Evolutionary conservation across 2,888 invertebrate genomes (phyloP).

Genomic region (Anagyrus pseudococci): DNA sequence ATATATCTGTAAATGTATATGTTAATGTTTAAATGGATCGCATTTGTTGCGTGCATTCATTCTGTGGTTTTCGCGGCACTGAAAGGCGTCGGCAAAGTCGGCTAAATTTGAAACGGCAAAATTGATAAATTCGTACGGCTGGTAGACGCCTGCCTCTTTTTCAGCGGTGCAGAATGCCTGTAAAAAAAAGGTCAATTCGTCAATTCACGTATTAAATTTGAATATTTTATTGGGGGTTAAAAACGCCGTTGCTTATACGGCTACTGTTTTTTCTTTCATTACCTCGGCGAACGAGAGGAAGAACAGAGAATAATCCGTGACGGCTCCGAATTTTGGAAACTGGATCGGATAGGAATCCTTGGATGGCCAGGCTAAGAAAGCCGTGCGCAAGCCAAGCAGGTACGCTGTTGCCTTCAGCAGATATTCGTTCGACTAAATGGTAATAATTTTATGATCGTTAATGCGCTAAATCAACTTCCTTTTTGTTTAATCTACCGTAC

Average conservation of each 20-base stretch:
- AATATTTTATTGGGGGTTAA: too few species aligned
- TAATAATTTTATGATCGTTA: too few species aligned
- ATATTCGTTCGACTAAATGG: conserved; percentile 10
- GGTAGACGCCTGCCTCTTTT: not conserved
- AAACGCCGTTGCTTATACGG: not conserved
- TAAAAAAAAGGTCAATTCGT: too few species aligned
- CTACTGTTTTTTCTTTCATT: not conserved
- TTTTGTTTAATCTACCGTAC: too few species aligned
- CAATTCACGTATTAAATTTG: not conserved
- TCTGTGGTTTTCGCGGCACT: conserved; percentile 3
- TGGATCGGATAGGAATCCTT: conserved; percentile 23
- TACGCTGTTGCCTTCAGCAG: conserved; percentile 7
- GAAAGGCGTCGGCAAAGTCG: conserved; percentile 23
- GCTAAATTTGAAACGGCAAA: conserved; percentile 11
- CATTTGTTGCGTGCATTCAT: conserved; percentile 8
- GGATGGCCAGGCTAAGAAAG: conserved; percentile 12
- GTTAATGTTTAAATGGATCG: conserved; percentile 17
- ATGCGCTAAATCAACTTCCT: not conserved
- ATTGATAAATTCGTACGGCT: conserved; percentile 16
- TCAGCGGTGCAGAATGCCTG: conserved; percentile 19
- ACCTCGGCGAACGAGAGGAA: conserved; percentile 32
- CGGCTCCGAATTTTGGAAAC: conserved; percentile 22
- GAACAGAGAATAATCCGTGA: conserved; percentile 19
- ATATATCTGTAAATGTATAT: too few species aligned
- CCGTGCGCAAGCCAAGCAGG: conserved; percentile 16